Evolutionary conservation across 2,888 invertebrate species (phyloP), one percentile per base, ranked within the genome.

Genomic region (Tetanocera ferruginea): DNA sequence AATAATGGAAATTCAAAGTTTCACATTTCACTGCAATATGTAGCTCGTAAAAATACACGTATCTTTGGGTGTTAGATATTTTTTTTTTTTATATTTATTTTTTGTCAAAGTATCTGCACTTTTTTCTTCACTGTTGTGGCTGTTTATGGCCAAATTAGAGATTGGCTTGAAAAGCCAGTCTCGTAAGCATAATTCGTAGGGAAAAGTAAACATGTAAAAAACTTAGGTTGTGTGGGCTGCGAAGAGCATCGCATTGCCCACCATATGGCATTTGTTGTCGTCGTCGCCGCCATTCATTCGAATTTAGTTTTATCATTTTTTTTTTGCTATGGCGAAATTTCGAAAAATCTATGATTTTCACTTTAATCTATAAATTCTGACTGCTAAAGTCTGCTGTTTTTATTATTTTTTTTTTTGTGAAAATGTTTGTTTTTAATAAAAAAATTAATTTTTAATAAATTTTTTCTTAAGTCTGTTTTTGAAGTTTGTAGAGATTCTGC

Each of bases 1-100:
- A 70, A 52, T 52, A 70, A 51, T 70, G 70, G 70, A 70, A 70
- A 70, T 70, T 31, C 52, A 51, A 25, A 52, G 52, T 52, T 70
- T 52, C 51, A 52, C 70, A 52, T n/a, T 31, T 67, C 43, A 67
- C 43, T 69, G 69, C 23, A 69, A 69, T 19, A 23, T 57, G 57
- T 2, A 3, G 19, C 25, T 23, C 19, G n/a, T 55, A 14, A 28
- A 60, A 25, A 11, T 25, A 25, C 3, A 14, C 57, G 23, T 28
- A 2, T 60, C 25, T 60, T 60, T 60, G 11, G 23, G 19, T 60
- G 55, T 23, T 23, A 14, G 57, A 14, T 60, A 28, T 1, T 60
- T 14, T 19, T 19, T 6, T 57, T 57, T 55, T n/a, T n/a, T 55
- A 2, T n/a, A 14, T 55, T 6, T 55, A 23, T 19, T 8, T 60